These are phyloP conservation scores for Trisateles emortualis DNA, from an alignment of 2,888 invertebrate genomes.

Conservation along the genomic window DNA sequence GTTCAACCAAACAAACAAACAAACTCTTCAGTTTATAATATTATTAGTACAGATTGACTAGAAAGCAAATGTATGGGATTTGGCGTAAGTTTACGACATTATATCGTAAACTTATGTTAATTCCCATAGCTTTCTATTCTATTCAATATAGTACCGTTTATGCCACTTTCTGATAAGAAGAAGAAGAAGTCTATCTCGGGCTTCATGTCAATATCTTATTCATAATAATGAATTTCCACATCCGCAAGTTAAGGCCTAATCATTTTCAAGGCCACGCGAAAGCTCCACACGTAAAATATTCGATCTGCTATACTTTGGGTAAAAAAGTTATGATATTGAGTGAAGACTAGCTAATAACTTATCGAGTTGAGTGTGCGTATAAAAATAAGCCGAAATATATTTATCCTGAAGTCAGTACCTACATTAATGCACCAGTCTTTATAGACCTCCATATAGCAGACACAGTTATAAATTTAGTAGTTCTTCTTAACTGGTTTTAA, in stretches of 20 bases:
- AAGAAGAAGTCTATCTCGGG: no score
- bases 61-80: no score
- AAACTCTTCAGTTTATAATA: no score
- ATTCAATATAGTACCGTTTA: no score
- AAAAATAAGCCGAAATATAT: neutral
- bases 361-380: neutral
- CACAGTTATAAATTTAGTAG: neutral
- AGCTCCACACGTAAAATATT: constrained; percentile 16
- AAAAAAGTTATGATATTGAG: neutral
- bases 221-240: constrained; percentile 30
- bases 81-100: no score
- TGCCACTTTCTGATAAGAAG: no score
- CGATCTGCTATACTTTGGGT: constrained; percentile 11
- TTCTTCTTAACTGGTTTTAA: neutral
- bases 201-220: constrained; percentile 21
- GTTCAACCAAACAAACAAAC: no score
- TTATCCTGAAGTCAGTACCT: neutral
- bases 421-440: neutral
- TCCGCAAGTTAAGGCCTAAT: constrained; percentile 16
- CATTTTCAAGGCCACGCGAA: constrained; percentile 23
- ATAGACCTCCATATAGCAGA: neutral
- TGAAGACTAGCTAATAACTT: constrained; percentile 4
- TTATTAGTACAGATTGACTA: no score
- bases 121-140: no score
- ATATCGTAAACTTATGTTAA: no score